A percentile compares a stretch with the other conserved stretches of the same genome.
Conservation (phyloP, 2,113 vertebrate species). For the Phylloscopus trochilus region DNA sequence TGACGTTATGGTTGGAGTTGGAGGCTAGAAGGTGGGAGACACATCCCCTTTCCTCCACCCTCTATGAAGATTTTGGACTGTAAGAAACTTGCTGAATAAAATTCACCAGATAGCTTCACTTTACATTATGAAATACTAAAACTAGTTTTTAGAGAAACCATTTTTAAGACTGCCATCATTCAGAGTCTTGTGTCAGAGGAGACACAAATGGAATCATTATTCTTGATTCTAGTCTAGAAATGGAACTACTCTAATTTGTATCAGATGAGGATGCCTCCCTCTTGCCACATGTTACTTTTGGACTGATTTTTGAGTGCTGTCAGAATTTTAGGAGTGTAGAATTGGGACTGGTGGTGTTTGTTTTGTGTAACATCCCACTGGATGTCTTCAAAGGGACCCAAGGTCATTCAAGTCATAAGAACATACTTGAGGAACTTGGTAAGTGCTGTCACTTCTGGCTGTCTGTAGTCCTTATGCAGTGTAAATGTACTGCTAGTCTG, state of each 20-base stretch:
- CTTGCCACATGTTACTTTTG: background rate
- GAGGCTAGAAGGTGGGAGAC: background rate
- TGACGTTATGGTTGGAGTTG: background rate
- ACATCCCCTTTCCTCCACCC: background rate
- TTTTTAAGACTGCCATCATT: background rate
- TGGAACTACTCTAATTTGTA: background rate
- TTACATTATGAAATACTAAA: background rate
- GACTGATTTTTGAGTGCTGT: background rate
- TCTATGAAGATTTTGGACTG: background rate
- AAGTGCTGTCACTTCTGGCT: background rate
- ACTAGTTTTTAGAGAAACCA: background rate
- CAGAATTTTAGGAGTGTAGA: background rate
- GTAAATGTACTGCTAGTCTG: background rate
- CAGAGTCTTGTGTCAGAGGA: background rate
- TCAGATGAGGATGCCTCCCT: background rate
- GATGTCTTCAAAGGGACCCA: background rate
- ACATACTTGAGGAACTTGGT: background rate
- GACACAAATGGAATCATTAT: background rate
- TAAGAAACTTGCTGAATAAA: background rate
- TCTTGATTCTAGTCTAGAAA: background rate
- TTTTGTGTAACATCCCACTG: background rate
- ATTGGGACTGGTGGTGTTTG: background rate
- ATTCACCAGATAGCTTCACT: background rate
- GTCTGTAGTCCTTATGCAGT: background rate
- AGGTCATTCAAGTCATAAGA: background rate